Evolutionary conservation across 1,140 invertebrate species (phyloP).

Genomic region (Melanaphis sacchari): DNA sequence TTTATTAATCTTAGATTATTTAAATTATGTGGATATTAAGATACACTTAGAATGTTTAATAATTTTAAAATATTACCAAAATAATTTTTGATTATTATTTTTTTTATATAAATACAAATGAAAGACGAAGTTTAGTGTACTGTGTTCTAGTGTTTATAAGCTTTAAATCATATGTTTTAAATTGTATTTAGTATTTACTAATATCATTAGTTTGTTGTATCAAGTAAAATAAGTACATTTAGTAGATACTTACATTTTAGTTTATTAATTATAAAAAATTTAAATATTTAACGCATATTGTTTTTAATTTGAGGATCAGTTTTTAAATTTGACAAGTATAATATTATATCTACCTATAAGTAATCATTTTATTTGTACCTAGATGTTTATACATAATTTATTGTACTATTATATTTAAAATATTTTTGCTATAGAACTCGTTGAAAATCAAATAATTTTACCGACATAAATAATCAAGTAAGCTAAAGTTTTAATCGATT

Average conservation of each 20-base stretch:
- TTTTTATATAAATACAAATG: not conserved
- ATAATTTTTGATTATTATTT: not conserved
- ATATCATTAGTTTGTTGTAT: not conserved
- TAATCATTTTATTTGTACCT: not conserved
- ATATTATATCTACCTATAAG: not conserved
- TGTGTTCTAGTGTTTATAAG: not conserved
- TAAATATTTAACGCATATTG: not conserved
- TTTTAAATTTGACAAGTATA: not conserved
- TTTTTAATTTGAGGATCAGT: not conserved
- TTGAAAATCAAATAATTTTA: not conserved
- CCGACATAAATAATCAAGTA: not conserved
- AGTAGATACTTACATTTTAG: not conserved
- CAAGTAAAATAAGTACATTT: not conserved
- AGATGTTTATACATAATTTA: not conserved
- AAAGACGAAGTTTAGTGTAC: not conserved
- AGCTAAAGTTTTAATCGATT: not conserved
- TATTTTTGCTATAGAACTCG: not conserved
- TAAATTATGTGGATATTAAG: not conserved
- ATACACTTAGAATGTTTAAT: not conserved
- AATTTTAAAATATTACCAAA: not conserved
- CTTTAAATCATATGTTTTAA: not conserved
- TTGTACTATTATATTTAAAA: not conserved
- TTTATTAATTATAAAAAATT: no score
- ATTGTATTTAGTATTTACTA: not conserved
- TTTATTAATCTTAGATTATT: not conserved